Base-by-base conservation (phyloP, 2,797 vertebrate species). In the Notolepis coatsorum region DNA sequence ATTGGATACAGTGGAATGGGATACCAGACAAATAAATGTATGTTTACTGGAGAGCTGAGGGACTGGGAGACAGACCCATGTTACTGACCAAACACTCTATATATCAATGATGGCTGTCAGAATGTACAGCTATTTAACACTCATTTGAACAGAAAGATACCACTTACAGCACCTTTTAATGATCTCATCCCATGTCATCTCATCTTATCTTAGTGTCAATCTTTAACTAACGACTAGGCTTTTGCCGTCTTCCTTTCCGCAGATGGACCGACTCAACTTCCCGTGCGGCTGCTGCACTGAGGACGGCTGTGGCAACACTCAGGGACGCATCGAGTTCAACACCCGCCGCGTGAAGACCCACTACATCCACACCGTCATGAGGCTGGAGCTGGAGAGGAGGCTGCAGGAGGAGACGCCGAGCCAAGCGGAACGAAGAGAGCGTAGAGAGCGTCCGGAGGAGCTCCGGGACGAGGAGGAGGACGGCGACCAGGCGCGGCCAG, bases 191-290 rank as follows among this genome's bases (percentile, higher is more conserved):
- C n/a, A n/a, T n/a, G n/a, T n/a, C n/a, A n/a, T n/a, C n/a, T n/a
- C n/a, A n/a, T n/a, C n/a, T n/a, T n/a, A n/a, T n/a, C n/a, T n/a
- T n/a, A n/a, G n/a, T n/a, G n/a, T n/a, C n/a, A n/a, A n/a, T n/a
- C n/a, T 49, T 49, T 67, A 18, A 21, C 30, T 15, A 6, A 17
- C 24, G 9, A 7, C 4, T 38, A 15, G 52, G 5, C 17, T 9
- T 1, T 2, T 57, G 20, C 25, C 24, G 6, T 73, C 43, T 54
- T 39, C 43, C 15, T 7, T 45, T 27, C n/a, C 5, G 6, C 89
- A 97, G 96, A 95, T 95, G 91, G 96, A 98, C 80, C 95, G 94
- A 82, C 94, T 93, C 0, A 91, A 87, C 1, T 98, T 98, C 78
- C 96, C 96, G 3, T 98, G 96, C 0, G 94, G 95, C 60, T 98